Conservation (phyloP, 2,797 vertebrate species). For the Nannoperca obscura region DNA sequence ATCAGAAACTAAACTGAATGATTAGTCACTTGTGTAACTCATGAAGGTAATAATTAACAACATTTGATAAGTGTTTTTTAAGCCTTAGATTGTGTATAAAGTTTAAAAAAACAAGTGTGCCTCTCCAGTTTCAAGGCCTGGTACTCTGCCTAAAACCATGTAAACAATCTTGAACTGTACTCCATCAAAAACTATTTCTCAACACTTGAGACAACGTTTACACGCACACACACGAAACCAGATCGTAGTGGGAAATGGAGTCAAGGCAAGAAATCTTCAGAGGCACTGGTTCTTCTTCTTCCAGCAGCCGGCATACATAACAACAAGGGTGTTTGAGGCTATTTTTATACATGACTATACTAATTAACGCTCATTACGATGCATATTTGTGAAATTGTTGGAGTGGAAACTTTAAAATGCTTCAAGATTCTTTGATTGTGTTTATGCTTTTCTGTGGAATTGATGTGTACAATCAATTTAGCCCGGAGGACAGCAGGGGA, state of each 20-base stretch:
- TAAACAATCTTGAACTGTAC: constrained; percentile 6
- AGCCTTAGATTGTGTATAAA: background rate
- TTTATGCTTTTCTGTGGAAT: constrained; percentile 3
- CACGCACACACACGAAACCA: background rate
- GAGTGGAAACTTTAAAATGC: background rate
- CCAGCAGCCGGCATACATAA: background rate
- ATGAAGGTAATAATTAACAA: constrained; percentile 37
- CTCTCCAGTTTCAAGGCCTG: background rate
- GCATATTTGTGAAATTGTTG: background rate
- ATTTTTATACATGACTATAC: background rate
- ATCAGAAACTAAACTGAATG: constrained; percentile 6
- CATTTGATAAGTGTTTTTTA: background rate
- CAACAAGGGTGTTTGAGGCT: background rate
- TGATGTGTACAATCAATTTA: background rate
- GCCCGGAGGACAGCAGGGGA: background rate
- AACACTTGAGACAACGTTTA: constrained; percentile 4
- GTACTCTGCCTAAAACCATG: constrained; percentile 2
- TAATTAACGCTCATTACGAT: constrained; percentile 14
- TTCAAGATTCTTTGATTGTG: background rate
- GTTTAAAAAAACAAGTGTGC: background rate
- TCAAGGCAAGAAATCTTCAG: background rate
- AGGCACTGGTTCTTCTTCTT: background rate
- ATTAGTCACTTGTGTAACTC: constrained; percentile 21
- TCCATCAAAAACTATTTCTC: constrained; percentile 1
- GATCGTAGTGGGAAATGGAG: background rate